Evolutionary conservation across 1,140 invertebrate species (phyloP).

Genomic region (Triops cancriformis): DNA sequence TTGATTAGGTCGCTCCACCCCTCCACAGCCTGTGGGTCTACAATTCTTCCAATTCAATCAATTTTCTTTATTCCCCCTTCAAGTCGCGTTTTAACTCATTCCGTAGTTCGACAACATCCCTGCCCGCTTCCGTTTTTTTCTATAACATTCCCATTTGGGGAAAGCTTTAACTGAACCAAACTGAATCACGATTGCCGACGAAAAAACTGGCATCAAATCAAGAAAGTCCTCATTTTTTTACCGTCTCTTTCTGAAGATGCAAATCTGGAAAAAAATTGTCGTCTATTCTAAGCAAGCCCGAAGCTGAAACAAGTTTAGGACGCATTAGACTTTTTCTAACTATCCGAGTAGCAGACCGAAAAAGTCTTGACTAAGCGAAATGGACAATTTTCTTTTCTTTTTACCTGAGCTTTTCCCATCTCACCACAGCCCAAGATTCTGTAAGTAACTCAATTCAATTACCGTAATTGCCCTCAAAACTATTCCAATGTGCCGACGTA

Average conservation of each 20-base stretch:
- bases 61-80: conserved; percentile 1
- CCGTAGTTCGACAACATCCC: neutral
- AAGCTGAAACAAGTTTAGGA: neutral
- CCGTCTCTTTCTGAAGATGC: neutral
- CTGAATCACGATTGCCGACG: neutral
- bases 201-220: neutral
- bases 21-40: neutral
- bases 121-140: neutral
- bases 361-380: too few relatives aligned
- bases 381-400: too few relatives aligned
- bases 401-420: too few relatives aligned
- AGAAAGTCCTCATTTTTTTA: neutral
- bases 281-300: neutral
- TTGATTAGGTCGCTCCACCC: neutral
- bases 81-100: neutral
- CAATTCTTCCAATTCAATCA: conserved; percentile 14
- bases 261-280: neutral
- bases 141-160: neutral
- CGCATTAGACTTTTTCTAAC: neutral
- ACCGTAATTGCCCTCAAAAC: neutral
- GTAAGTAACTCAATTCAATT: neutral
- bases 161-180: neutral
- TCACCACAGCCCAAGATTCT: too few relatives aligned
- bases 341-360: too few relatives aligned
- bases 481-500: neutral